Evolutionary conservation across 1,140 invertebrate species (phyloP), one percentile per base, ranked within the genome.

Genomic region (Macrotrachela quadricornifera): DNA sequence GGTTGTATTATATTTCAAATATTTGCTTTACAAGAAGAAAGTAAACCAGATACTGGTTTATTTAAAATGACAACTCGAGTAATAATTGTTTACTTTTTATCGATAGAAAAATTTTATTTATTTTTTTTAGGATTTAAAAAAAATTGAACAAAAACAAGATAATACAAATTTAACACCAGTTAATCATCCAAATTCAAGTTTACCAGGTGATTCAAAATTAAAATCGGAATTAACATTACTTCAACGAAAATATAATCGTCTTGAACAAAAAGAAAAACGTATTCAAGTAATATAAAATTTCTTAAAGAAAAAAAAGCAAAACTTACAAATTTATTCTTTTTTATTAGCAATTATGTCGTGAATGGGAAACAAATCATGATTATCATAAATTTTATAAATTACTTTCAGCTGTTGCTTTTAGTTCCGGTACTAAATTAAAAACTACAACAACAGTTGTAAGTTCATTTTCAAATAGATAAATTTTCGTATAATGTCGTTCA

Each of bases 21-120:
- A 4, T 69, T 64, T 57, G 67, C 62, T 4, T 58, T 61, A 10
- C 69, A 71, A 57, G 64, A 68, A 39, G 68, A 71, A 49, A 57
- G 57, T 0, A 40, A 56, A 10, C 57, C 58, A 41, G 63, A 69
- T 53, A 57, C 59, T 21, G 68, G 63, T 44, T 58, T 70, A 1
- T 40, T 58, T 6, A 68, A 68, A 50, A 59, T 68, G 21, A 63
- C 64, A n/a, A 68, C 67, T 17, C 62, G 58, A 60, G 64, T 67
- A 8, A 21, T 17, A 47, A 49, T 21, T 18, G 11, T 10, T 13
- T 8, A 18, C n/a, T 15, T 2, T 30, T 17, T n/a, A 11, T 37
- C 18, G 15, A n/a, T 30, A 50, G 10, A 1, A 44, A 10, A n/a
- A 14, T 4, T 15, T 1, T 3, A 12, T 17, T 38, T 36, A 42